Conservation (phyloP, 2,888 invertebrate species). For the Sicus ferrugineus region DNA sequence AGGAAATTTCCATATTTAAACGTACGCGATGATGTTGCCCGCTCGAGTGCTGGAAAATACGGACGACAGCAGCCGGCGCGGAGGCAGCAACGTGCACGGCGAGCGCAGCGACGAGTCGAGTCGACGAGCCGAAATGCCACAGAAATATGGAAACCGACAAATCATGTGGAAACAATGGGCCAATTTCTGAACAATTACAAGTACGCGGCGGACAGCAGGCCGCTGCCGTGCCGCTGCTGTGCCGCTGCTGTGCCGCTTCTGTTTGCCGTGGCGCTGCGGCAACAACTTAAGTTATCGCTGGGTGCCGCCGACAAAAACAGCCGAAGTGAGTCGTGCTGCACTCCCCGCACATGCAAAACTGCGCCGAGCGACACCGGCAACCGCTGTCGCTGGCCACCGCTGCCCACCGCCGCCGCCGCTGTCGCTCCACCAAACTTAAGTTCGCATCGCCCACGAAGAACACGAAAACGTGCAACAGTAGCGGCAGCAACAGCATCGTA, state of each 20-base stretch:
- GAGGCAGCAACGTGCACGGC: too few relatives aligned
- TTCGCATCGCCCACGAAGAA: constrained; percentile 44
- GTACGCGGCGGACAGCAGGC: constrained; percentile 37
- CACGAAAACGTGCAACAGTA: constrained; percentile 47
- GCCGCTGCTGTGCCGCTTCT: too few relatives aligned
- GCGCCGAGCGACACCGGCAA: background rate
- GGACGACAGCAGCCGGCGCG: too few relatives aligned
- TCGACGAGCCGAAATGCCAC: background rate
- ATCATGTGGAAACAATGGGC: constrained; percentile 61
- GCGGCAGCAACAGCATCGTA: constrained; percentile 21
- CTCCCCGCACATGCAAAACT: background rate
- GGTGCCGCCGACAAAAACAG: background rate
- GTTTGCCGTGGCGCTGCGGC: background rate
- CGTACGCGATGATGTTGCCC: background rate
- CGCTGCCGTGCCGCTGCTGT: background rate
- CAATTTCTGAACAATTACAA: constrained; percentile 53
- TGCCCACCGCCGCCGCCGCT: constrained; percentile 3
- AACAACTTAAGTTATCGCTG: background rate
- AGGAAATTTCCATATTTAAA: background rate
- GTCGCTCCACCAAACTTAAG: constrained; percentile 37
- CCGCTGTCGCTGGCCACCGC: constrained; percentile 10
- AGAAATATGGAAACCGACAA: constrained; percentile 51
- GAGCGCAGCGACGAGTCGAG: too few relatives aligned
- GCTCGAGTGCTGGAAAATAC: too few relatives aligned
- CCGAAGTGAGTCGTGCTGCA: background rate